Evolutionary conservation across 2,113 vertebrate species (phyloP).

Genomic region (Sisor rabdophorus): DNA sequence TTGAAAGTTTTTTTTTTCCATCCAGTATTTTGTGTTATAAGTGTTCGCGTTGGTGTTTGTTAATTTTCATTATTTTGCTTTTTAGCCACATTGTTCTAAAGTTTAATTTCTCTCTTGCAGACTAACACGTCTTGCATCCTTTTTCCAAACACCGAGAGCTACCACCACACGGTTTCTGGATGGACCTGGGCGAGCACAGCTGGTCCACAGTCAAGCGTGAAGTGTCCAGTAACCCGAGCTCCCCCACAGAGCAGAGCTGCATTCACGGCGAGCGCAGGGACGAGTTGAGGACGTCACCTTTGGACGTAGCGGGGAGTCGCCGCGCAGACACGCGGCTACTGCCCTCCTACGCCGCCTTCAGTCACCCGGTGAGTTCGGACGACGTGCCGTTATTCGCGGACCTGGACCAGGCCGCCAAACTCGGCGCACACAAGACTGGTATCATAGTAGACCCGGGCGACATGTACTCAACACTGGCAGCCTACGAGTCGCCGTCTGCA

Average conservation of each 20-base stretch:
- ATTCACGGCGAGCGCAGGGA: constrained; percentile 66
- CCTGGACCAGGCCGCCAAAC: constrained; percentile 88
- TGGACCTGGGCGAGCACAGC: constrained; percentile 92
- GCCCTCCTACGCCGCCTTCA: constrained; percentile 78
- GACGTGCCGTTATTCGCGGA: constrained; percentile 91
- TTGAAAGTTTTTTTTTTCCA: background rate
- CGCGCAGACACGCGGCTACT: constrained; percentile 71
- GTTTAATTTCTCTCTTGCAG: constrained; percentile 51
- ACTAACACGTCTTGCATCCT: constrained; percentile 54
- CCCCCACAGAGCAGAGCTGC: constrained; percentile 73
- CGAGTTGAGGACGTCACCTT: constrained; percentile 70
- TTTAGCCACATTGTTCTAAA: background rate
- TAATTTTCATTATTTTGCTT: background rate
- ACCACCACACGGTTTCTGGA: constrained; percentile 82
- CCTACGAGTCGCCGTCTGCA: constrained; percentile 83
- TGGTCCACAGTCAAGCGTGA: constrained; percentile 92
- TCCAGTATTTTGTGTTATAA: background rate
- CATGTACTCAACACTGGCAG: constrained; percentile 93
- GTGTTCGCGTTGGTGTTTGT: background rate
- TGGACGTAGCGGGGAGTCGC: constrained; percentile 67
- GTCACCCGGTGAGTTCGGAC: constrained; percentile 77
- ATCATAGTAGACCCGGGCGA: constrained; percentile 81
- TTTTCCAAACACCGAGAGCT: constrained; percentile 61
- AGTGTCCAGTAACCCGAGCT: constrained; percentile 75
- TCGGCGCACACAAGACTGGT: constrained; percentile 79